Percentiles rank a stretch among this genome's conserved stretches.
These are phyloP conservation scores for Apotomis betuletana DNA, from an alignment of 2,888 invertebrate genomes.

Conservation along the genomic window DNA sequence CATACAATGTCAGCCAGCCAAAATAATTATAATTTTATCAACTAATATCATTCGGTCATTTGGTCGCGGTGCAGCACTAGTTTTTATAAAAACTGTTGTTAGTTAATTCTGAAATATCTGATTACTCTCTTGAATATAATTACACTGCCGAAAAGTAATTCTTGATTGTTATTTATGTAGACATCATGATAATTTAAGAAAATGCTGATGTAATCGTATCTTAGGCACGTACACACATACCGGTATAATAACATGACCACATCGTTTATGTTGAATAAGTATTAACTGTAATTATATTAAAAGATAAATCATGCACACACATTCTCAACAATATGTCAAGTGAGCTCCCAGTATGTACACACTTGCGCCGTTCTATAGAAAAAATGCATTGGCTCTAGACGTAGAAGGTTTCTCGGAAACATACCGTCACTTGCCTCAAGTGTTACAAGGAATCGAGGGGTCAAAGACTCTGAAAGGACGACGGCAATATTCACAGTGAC, in stretches of 20 bases:
- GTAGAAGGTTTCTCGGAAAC: slow-evolving; percentile 33
- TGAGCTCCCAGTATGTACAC: slow-evolving; percentile 13
- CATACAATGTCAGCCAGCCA: too few species aligned
- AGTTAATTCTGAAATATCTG: not conserved
- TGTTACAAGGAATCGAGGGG: slow-evolving; percentile 35
- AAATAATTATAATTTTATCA: too few species aligned
- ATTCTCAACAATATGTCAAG: not conserved
- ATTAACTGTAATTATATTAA: slow-evolving; percentile 8
- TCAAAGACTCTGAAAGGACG: slow-evolving; percentile 39
- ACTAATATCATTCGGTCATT: not conserved
- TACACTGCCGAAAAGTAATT: not conserved
- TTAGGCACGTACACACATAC: not conserved
- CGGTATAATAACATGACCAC: not conserved
- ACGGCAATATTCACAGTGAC: slow-evolving; percentile 19
- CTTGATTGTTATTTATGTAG: not conserved
- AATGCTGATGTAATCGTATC: not conserved
- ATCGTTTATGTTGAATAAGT: not conserved
- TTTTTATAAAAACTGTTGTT: not conserved
- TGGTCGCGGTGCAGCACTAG: not conserved
- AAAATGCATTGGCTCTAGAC: slow-evolving; percentile 33
- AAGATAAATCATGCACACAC: slow-evolving; percentile 11
- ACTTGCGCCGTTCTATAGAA: slow-evolving; percentile 12
- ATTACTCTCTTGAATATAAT: too few species aligned
- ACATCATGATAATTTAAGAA: not conserved
- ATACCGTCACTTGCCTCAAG: slow-evolving; percentile 30